Conservation (phyloP, 2,797 vertebrate species). For the Phoebastria nigripes region DNA sequence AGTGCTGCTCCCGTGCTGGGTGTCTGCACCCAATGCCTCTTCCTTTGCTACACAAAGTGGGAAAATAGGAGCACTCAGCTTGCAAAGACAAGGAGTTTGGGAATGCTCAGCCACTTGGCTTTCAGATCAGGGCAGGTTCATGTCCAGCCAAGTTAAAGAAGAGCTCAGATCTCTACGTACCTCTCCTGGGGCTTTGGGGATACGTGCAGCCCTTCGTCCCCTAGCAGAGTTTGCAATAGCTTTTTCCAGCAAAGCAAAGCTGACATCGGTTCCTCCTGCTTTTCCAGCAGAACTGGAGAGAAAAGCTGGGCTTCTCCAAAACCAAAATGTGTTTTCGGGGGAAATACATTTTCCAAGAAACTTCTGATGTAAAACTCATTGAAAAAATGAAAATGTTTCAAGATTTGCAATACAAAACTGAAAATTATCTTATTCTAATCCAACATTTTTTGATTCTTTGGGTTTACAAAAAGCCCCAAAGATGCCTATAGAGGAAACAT, state of each 20-base stretch:
- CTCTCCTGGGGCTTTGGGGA: not conserved
- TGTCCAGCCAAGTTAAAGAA: not conserved
- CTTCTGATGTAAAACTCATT: not conserved
- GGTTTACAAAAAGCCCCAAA: not conserved
- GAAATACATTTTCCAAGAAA: not conserved
- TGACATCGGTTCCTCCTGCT: not conserved
- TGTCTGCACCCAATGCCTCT: not conserved
- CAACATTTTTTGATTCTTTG: not conserved
- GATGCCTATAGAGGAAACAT: not conserved
- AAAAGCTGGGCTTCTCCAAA: not conserved
- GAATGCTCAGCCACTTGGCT: not conserved
- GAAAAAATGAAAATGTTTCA: not conserved
- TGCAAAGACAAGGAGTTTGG: not conserved
- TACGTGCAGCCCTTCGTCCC: not conserved
- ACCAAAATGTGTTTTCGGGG: not conserved
- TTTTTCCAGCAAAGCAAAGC: not conserved
- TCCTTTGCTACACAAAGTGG: not conserved
- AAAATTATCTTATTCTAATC: not conserved
- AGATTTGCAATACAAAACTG: not conserved
- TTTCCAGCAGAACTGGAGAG: not conserved
- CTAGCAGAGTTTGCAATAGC: not conserved
- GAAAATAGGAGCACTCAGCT: not conserved
- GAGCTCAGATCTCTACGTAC: not conserved
- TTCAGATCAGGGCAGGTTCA: not conserved
- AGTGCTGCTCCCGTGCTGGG: rapidly evolving